Evolutionary conservation across 2,797 vertebrate species (phyloP).

Genomic region (Psittacula echo): DNA sequence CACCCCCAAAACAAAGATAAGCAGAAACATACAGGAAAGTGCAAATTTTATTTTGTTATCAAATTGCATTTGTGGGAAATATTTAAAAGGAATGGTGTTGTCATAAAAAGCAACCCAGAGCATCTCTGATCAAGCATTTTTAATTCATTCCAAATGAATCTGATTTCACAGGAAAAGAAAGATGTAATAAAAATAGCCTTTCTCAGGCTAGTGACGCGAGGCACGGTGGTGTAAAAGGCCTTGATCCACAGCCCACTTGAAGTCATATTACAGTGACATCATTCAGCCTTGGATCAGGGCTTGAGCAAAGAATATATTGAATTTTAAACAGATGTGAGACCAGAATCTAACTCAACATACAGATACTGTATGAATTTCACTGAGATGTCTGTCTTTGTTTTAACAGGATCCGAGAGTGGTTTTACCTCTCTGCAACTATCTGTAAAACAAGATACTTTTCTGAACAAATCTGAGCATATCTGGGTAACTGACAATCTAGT

Average conservation of each 20-base stretch:
- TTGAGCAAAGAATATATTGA: background rate
- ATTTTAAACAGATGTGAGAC: background rate
- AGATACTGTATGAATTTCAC: background rate
- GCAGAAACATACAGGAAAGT: background rate
- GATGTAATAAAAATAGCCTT: background rate
- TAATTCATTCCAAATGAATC: background rate
- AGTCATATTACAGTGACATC: background rate
- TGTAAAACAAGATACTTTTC: background rate
- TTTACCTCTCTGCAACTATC: background rate
- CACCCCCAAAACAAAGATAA: background rate
- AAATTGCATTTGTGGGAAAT: background rate
- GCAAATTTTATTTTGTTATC: background rate
- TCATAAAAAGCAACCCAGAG: background rate
- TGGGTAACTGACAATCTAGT: background rate
- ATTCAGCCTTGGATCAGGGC: background rate
- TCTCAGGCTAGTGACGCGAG: background rate
- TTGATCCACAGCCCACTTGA: background rate
- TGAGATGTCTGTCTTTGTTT: background rate
- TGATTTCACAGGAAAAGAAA: background rate
- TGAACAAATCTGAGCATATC: background rate
- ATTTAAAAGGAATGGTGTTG: background rate
- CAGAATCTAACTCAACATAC: background rate
- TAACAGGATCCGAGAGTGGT: background rate
- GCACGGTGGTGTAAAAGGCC: background rate
- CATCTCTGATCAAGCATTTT: constrained; percentile 4